Conservation (phyloP, 2,888 invertebrate species). For the Sicus ferrugineus region DNA sequence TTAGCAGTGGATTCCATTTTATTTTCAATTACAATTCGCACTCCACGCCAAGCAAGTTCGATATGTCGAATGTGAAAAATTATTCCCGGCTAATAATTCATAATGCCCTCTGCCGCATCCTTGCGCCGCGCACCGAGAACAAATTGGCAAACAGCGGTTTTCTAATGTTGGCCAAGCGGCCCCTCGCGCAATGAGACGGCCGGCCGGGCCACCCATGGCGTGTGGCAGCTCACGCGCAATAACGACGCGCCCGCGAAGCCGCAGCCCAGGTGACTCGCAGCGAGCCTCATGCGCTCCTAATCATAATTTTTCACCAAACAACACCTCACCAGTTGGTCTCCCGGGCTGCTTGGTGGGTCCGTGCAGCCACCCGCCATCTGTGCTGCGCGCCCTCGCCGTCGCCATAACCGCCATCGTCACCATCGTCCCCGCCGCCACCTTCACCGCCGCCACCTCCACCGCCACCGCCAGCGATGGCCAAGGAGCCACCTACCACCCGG, state of each 20-base stretch:
- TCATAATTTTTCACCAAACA: slow-evolving; percentile 59
- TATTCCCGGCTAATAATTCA: slow-evolving; percentile 28
- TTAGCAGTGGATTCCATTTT: slow-evolving; percentile 52
- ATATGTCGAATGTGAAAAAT: slow-evolving; percentile 28
- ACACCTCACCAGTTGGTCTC: slow-evolving; percentile 53
- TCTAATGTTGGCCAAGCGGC: slow-evolving; percentile 30
- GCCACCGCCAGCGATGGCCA: background rate
- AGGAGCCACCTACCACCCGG: slow-evolving; percentile 47
- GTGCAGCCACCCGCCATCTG: slow-evolving; percentile 36
- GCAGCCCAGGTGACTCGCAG: slow-evolving; percentile 26
- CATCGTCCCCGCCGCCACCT: background rate
- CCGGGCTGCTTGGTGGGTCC: slow-evolving; percentile 29
- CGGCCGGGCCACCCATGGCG: slow-evolving; percentile 54
- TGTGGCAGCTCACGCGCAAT: slow-evolving; percentile 44
- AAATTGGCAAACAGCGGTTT: slow-evolving; percentile 21
- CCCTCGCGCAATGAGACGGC: slow-evolving; percentile 8
- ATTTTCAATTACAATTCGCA: slow-evolving; percentile 58
- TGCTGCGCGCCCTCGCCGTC: slow-evolving; percentile 22
- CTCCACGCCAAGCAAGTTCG: slow-evolving; percentile 48
- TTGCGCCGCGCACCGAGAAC: slow-evolving; percentile 10
- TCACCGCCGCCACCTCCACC: background rate
- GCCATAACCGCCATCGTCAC: slow-evolving; percentile 1
- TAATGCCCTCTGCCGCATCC: background rate
- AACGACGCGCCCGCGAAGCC: slow-evolving; percentile 38
- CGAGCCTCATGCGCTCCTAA: slow-evolving; percentile 39